Conservation (phyloP, 2,797 vertebrate species). For the Tokudaia muenninki region DNA sequence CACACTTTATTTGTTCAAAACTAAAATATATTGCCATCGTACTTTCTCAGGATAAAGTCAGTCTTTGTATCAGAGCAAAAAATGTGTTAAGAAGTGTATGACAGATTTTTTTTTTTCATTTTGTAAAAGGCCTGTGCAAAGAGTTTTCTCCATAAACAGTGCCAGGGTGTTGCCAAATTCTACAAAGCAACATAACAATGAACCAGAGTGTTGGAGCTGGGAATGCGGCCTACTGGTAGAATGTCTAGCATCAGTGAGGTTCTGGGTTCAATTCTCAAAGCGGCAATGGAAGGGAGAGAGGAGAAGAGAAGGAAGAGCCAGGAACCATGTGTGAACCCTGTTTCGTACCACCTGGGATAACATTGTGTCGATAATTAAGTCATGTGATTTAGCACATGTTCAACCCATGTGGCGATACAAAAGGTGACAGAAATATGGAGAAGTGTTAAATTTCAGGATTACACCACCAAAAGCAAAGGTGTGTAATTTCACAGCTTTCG, state of each 20-base stretch:
- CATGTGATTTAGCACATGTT: background rate
- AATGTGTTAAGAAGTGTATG: constrained; percentile 44
- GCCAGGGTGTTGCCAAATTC: background rate
- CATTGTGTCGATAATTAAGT: background rate
- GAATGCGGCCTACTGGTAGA: background rate
- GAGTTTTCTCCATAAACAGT: constrained; percentile 27
- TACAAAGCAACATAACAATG: background rate
- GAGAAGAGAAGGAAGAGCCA: too few species aligned
- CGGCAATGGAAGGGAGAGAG: background rate
- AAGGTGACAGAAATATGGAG: background rate
- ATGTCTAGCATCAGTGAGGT: too few species aligned
- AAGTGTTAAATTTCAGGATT: background rate
- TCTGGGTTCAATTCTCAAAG: background rate
- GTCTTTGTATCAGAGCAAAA: constrained; percentile 28
- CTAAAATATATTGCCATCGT: constrained; percentile 28
- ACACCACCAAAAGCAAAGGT: background rate
- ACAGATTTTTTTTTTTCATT: background rate
- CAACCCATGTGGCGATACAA: background rate
- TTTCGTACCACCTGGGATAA: background rate
- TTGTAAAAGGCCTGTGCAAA: background rate
- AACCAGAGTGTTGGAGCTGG: background rate
- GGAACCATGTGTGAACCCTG: background rate
- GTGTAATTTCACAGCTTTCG: background rate
- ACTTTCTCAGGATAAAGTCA: background rate
- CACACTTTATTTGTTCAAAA: constrained; percentile 51